Evolutionary conservation across 1,140 invertebrate species (phyloP).

Genomic region (Drosophila kikkawai): DNA sequence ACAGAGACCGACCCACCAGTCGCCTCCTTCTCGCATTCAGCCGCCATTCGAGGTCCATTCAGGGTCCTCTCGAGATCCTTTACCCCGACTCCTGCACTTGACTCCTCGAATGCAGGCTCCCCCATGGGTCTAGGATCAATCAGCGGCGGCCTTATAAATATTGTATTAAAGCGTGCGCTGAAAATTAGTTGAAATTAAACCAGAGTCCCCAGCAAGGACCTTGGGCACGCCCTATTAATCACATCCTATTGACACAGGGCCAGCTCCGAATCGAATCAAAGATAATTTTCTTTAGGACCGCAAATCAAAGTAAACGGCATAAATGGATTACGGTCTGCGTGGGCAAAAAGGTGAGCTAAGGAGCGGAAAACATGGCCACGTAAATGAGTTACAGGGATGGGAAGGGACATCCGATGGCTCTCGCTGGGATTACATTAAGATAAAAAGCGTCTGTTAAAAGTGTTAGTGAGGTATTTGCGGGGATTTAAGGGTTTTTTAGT

Average conservation of each 20-base stretch:
- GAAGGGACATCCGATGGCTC: background rate
- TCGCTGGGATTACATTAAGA: conserved; percentile 11
- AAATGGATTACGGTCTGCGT: conserved; percentile 61
- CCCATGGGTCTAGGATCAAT: conserved; percentile 49
- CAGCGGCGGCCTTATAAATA: conserved; percentile 66
- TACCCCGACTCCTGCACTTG: conserved; percentile 43
- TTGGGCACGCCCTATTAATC: conserved; percentile 67
- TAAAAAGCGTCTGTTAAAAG: conserved; percentile 29
- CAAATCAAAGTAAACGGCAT: conserved; percentile 78
- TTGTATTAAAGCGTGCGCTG: conserved; percentile 77
- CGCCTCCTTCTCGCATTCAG: background rate
- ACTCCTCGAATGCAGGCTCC: conserved; percentile 47
- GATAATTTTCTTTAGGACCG: conserved; percentile 73
- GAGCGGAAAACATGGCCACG: conserved; percentile 60
- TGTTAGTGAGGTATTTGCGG: conserved; percentile 24
- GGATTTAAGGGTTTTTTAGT: conserved; percentile 36
- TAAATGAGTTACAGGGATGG: conserved; percentile 68
- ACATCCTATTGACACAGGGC: conserved; percentile 75
- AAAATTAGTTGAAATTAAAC: conserved; percentile 82
- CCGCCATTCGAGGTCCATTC: conserved; percentile 43
- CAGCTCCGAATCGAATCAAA: conserved; percentile 63
- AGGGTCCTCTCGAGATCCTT: conserved; percentile 42
- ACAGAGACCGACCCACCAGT: conserved; percentile 40
- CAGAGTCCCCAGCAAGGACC: conserved; percentile 14
- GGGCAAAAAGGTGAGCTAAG: conserved; percentile 25